phyloP scores from a whole-genome alignment of 2,888 invertebrate species.

The Thecophora atra region DNA sequence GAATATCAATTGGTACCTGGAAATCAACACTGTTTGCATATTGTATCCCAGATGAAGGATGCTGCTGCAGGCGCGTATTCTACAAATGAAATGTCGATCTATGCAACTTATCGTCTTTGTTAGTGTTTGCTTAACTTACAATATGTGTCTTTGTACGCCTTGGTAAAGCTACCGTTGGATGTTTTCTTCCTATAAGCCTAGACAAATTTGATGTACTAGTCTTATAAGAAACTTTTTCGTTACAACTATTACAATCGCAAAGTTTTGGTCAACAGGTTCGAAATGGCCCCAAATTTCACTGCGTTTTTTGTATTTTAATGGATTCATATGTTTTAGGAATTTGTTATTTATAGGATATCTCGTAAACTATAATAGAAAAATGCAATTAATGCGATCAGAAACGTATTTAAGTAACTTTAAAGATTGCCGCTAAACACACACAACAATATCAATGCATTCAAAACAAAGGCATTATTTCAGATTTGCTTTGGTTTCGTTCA shows the following conservation, averaged over 20 bases:
- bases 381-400: background rate
- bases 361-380: background rate
- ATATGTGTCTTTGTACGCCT: too few species aligned
- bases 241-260: background rate
- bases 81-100: too few species aligned
- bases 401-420: too few species aligned
- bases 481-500: background rate
- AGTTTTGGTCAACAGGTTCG: background rate
- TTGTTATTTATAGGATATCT: background rate
- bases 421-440: too few species aligned
- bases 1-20: background rate
- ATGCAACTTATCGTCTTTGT: too few species aligned
- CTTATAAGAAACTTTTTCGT: background rate
- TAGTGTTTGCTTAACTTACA: too few species aligned
- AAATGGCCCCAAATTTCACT: background rate
- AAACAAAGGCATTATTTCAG: background rate
- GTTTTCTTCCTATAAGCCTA: too few species aligned
- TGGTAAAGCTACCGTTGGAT: too few species aligned
- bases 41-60: too few species aligned
- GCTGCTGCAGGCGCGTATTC: too few species aligned
- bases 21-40: background rate
- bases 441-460: background rate
- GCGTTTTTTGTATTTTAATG: background rate
- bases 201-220: background rate
- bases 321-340: background rate